Conservation (phyloP, 2,113 vertebrate species). For the Propithecus coquereli region DNA sequence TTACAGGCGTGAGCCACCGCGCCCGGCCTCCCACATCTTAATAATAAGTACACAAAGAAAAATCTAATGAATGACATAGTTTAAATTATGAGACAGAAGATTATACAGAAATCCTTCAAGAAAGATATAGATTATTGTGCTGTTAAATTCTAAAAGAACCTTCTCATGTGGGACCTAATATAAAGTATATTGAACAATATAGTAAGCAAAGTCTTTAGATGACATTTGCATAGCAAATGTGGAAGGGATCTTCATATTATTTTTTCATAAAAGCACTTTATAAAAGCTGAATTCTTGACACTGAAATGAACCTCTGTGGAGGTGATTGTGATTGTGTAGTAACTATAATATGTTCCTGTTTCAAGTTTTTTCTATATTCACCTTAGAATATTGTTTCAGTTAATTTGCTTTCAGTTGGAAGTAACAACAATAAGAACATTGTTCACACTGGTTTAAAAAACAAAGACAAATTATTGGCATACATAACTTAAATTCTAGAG, state of each 20-base stretch:
- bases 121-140: not conserved
- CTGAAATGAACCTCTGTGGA: not conserved
- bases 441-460: not conserved
- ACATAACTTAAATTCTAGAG: not conserved
- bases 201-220: not conserved
- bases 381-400: not conserved
- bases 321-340: not conserved
- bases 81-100: not conserved
- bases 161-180: not conserved
- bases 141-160: not conserved
- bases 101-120: not conserved
- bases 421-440: not conserved
- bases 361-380: not conserved
- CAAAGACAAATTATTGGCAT: not conserved
- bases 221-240: not conserved
- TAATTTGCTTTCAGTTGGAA: not conserved
- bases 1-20: too few species aligned
- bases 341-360: not conserved
- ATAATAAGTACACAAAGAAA: too few species aligned
- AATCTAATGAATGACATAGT: not conserved
- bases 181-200: not conserved
- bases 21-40: too few species aligned
- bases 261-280: not conserved
- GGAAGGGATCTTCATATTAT: not conserved
- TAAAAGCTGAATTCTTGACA: not conserved